These are phyloP conservation scores for Gallinago jamesoni DNA, from an alignment of 2,113 vertebrate genomes.

Conservation along the genomic window DNA sequence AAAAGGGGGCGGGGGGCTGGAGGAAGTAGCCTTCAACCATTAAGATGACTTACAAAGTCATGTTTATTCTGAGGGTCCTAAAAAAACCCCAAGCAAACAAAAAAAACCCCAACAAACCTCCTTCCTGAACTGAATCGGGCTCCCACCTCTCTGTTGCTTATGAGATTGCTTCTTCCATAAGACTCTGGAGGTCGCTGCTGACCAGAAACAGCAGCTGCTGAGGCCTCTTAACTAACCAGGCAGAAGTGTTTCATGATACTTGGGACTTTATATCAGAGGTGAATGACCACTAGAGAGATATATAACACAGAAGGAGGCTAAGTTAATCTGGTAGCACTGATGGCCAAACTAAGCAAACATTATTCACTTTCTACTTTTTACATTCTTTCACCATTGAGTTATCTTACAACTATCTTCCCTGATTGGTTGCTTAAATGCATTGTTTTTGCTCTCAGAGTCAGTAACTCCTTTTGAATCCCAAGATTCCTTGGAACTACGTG, in stretches of 20 bases:
- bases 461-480: not conserved
- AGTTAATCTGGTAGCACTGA: not conserved
- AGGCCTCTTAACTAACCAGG: fast-evolving
- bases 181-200: conserved; percentile 39
- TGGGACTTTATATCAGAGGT: not conserved
- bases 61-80: not conserved
- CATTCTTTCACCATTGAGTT: not conserved
- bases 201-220: not conserved
- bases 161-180: not conserved
- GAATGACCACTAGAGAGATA: not conserved
- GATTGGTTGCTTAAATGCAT: not conserved
- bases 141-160: not conserved
- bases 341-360: not conserved
- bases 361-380: not conserved
- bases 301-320: fast-evolving
- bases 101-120: not conserved
- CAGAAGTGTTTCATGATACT: not conserved
- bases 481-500: not conserved
- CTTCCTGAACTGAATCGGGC: not conserved
- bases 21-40: not conserved
- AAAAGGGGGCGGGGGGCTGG: not conserved
- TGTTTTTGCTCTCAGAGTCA: not conserved
- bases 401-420: not conserved
- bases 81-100: not conserved
- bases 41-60: not conserved